phyloP scores from a whole-genome alignment of 2,888 invertebrate genomes.

The Drosophila percnosoma region DNA sequence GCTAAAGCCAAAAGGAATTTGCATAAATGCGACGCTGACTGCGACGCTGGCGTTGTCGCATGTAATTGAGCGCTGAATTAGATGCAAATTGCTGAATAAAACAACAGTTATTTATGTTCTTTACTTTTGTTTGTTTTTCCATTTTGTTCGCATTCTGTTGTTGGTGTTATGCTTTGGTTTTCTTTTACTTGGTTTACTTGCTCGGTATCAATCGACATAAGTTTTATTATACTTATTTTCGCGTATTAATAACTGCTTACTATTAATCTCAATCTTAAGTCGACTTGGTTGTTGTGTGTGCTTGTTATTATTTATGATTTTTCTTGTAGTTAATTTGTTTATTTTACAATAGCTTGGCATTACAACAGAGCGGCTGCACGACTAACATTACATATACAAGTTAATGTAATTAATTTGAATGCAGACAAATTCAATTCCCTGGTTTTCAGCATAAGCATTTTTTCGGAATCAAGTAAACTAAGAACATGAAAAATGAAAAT shows the following conservation, averaged over 20 bases:
- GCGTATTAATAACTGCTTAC: constrained; percentile 75
- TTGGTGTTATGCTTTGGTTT: constrained; percentile 40
- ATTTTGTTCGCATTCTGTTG: constrained; percentile 46
- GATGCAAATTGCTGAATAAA: constrained; percentile 75
- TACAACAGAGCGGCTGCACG: constrained; percentile 33
- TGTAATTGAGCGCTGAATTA: constrained; percentile 74
- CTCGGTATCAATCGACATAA: constrained; percentile 56
- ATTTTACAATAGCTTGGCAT: constrained; percentile 63
- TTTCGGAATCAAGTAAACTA: neutral
- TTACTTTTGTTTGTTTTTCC: constrained; percentile 54
- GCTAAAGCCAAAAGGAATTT: constrained; percentile 56
- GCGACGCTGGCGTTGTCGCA: constrained; percentile 33
- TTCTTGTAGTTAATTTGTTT: constrained; percentile 46
- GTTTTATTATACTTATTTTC: constrained; percentile 62
- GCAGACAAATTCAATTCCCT: neutral
- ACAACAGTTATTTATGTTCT: constrained; percentile 74
- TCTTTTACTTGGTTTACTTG: constrained; percentile 8
- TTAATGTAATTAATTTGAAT: neutral
- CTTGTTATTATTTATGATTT: constrained; percentile 36
- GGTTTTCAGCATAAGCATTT: neutral
- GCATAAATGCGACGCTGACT: constrained; percentile 49
- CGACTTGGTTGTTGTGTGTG: constrained; percentile 35
- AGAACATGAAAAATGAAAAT: neutral
- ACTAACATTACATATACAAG: neutral
- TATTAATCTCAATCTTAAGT: constrained; percentile 68